Evolutionary conservation across 1,140 invertebrate species (phyloP), one percentile per base, ranked within the genome.

Genomic region (Zaprionus tsacasi): DNA sequence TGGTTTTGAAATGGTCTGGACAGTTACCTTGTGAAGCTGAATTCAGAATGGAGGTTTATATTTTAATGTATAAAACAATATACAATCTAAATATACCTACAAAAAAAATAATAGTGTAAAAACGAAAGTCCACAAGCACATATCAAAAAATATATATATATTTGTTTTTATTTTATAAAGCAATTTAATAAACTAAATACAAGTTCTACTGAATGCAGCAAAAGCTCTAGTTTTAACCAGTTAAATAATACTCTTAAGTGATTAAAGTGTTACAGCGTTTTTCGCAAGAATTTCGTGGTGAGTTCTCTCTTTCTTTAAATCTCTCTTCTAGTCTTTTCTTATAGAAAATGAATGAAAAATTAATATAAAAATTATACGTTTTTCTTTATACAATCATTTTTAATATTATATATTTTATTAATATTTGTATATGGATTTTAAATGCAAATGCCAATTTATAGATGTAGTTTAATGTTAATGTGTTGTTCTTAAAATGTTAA

Each of bases 141-240:
- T 83, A 72, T 72, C 60, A 69, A 83, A 74, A 69, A 75, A 74
- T 55, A 67, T 70, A 71, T 82, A 72, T 79, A 67, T 79, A 71
- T 61, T 76, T 71, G 36, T 59, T 63, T 86, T 87, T 87, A 86
- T 87, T 82, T 82, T 64, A 78, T 82, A 82, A 83, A 87, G 76
- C 77, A 64, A 71, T 69, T 45, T 70, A 78, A 55, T 69, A 87
- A 69, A 66, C 82, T 88, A 79, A 77, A 71, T 79, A 70, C 78
- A 81, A 81, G 59, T 68, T 77, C 74, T 71, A 74, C 75, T 86
- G 75, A 86, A 86, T 70, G 68, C 71, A 69, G 82, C 70, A 74
- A 75, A 82, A 79, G 69, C 65, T 80, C 70, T 45, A 76, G 61
- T 68, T 68, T 60, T 48, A 79, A 79, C 52, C 40, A 72, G 48